phyloP scores from a whole-genome alignment of 2,888 invertebrate genomes.

The Drosophila rellima region DNA sequence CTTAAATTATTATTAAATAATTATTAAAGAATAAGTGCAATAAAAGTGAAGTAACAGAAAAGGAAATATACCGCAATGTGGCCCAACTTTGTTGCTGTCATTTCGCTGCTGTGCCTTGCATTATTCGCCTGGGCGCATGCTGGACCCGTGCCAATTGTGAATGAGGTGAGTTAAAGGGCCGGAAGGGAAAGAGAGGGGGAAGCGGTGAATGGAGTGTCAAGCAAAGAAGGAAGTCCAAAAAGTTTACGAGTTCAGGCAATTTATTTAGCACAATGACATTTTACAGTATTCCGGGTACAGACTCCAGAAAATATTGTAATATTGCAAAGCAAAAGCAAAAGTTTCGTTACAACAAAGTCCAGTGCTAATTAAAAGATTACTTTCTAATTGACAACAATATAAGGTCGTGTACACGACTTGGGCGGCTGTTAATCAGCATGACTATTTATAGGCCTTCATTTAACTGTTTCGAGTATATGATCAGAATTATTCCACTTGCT shows the following conservation, averaged over 20 bases:
- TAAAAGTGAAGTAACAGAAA: conserved; percentile 19
- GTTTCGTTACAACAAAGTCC: conserved; percentile 33
- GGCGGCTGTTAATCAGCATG: conserved; percentile 60
- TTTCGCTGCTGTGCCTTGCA: conserved; percentile 66
- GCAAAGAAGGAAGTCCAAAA: conserved; percentile 33
- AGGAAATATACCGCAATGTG: conserved; percentile 64
- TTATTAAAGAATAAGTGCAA: conserved; percentile 44
- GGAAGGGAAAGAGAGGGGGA: background rate
- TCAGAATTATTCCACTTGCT: conserved; percentile 59
- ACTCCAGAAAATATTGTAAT: conserved; percentile 3
- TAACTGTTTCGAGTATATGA: conserved; percentile 51
- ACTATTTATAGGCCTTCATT: conserved; percentile 53
- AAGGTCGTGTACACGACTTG: conserved; percentile 54
- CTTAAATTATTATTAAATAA: conserved; percentile 45
- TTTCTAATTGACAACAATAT: conserved; percentile 55
- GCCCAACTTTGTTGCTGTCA: conserved; percentile 68
- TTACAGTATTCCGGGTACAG: conserved; percentile 24
- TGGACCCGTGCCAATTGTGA: conserved; percentile 84
- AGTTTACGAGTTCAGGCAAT: conserved; percentile 34
- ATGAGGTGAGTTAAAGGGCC: conserved; percentile 78
- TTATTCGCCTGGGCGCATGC: conserved; percentile 71
- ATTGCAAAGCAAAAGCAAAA: background rate
- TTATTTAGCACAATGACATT: conserved; percentile 51
- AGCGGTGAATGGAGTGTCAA: conserved; percentile 17
- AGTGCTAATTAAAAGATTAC: conserved; percentile 62